phyloP scores from a whole-genome alignment of 1,140 invertebrate species.

The Archivesica marissinica region DNA sequence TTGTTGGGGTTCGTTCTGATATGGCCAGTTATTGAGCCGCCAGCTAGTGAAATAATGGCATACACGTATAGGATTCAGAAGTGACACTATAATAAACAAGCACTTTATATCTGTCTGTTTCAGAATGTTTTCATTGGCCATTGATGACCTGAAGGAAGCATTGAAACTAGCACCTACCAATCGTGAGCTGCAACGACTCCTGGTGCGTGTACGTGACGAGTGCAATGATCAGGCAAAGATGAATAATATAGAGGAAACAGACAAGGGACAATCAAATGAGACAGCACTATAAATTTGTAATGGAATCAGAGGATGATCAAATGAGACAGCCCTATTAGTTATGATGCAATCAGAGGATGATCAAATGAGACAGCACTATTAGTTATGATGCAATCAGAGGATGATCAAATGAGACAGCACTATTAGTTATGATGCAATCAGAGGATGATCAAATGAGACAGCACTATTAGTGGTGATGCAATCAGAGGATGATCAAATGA shows the following conservation, averaged over 20 bases:
- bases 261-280: slow-evolving; percentile 23
- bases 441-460: too few species aligned
- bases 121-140: slow-evolving; percentile 86
- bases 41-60: too few species aligned
- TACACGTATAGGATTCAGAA: too few species aligned
- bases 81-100: too few species aligned
- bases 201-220: slow-evolving; percentile 88
- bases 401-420: too few species aligned
- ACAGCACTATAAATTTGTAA: slow-evolving; percentile 51
- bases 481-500: slow-evolving; percentile 22
- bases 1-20: too few species aligned
- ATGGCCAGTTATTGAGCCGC: too few species aligned
- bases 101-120: neutral
- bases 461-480: neutral
- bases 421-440: neutral
- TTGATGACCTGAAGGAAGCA: slow-evolving; percentile 89
- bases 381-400: too few species aligned
- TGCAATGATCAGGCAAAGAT: slow-evolving; percentile 80
- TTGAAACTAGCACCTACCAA: slow-evolving; percentile 88
- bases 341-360: too few species aligned
- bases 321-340: too few species aligned
- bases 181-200: slow-evolving; percentile 88
- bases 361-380: too few species aligned
- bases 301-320: too few species aligned
- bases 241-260: slow-evolving; percentile 21